Evolutionary conservation across 2,113 vertebrate genomes (phyloP).

Genomic region (Rhea americana): DNA sequence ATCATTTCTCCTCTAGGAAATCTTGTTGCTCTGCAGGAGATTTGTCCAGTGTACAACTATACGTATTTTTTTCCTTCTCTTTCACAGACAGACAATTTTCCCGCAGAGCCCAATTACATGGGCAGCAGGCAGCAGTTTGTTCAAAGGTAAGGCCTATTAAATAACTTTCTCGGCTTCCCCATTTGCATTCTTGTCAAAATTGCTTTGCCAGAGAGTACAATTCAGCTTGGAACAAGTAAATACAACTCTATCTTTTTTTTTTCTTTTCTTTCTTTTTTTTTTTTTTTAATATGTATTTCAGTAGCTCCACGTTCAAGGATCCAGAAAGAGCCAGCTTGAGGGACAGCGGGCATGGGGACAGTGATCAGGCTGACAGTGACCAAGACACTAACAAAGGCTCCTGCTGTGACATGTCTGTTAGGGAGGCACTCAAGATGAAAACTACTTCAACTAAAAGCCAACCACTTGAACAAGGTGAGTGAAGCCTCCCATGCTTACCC

Average conservation of each 20-base stretch:
- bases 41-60: conserved; percentile 84
- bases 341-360: conserved; percentile 99
- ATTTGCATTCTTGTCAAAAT: conserved; percentile 80
- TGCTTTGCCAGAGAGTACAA: conserved; percentile 78
- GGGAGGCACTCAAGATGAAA: conserved; percentile 98
- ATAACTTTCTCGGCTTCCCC: conserved; percentile 81
- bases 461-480: conserved; percentile 96
- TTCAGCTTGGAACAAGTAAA: conserved; percentile 75
- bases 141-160: conserved; percentile 97
- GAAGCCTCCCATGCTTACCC: conserved; percentile 55
- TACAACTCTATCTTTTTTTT: conserved; percentile 69
- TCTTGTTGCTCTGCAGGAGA: conserved; percentile 89
- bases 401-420: conserved; percentile 99
- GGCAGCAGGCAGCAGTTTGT: conserved; percentile 99
- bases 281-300: conserved; percentile 74
- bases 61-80: conserved; percentile 89
- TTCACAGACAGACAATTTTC: conserved; percentile 99
- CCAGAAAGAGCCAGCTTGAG: conserved; percentile 97
- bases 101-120: conserved; percentile 99
- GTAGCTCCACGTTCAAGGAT: conserved; percentile 98
- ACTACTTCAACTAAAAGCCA: conserved; percentile 92
- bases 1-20: conserved; percentile 89
- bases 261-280: not conserved
- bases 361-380: conserved; percentile 99
- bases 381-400: conserved; percentile 99